phyloP scores from a whole-genome alignment of 2,797 vertebrate species.

The Chlorospingus flavigularis region DNA sequence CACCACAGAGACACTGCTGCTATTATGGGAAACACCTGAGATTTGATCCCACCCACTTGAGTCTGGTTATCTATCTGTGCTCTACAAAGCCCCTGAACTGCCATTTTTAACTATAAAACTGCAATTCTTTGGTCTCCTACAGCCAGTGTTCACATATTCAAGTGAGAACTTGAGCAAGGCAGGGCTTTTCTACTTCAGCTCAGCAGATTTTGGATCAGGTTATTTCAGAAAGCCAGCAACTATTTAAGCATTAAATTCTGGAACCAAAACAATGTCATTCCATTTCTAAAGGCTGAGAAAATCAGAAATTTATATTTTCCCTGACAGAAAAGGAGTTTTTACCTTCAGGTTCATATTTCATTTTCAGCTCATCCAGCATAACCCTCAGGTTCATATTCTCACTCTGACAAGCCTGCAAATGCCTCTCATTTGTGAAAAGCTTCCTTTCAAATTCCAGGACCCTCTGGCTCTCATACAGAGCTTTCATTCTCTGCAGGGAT shows the following conservation, averaged over 20 bases:
- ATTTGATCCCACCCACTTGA: neutral
- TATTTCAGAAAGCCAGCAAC: neutral
- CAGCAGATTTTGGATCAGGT: neutral
- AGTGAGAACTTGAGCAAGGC: neutral
- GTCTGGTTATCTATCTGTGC: neutral
- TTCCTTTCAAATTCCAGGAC: constrained; percentile 92
- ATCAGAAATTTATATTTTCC: neutral
- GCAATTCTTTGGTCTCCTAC: neutral
- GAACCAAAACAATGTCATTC: neutral
- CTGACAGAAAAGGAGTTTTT: neutral
- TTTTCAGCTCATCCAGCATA: constrained; percentile 85
- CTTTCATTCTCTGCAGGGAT: constrained; percentile 92
- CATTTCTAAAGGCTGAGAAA: neutral
- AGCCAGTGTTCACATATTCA: neutral
- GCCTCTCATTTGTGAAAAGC: constrained; percentile 84
- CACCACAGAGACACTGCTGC: neutral
- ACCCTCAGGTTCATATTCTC: constrained; percentile 90
- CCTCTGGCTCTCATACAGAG: constrained; percentile 91
- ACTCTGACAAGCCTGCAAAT: constrained; percentile 85
- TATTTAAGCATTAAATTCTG: neutral
- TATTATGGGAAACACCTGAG: neutral
- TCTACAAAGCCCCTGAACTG: neutral
- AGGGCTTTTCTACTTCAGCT: neutral
- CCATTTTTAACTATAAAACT: neutral
- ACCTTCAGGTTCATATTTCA: constrained; percentile 94